These are phyloP conservation scores for Cyrtonyx montezumae DNA, from an alignment of 2,113 vertebrate genomes.

Conservation along the genomic window DNA sequence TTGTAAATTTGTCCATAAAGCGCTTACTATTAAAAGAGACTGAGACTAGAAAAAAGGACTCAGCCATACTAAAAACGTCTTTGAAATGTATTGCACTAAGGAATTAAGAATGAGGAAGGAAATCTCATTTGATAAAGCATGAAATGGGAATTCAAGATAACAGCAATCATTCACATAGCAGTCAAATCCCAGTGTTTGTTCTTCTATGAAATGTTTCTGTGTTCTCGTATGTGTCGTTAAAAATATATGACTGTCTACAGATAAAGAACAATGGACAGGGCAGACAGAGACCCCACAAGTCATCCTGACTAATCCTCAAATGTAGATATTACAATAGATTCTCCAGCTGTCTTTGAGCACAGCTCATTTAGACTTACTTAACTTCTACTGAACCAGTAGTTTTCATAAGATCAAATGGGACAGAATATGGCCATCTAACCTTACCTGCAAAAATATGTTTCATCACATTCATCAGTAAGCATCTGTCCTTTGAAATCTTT, in stretches of 20 bases:
- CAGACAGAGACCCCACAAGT: background rate
- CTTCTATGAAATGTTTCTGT: background rate
- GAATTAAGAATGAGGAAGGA: background rate
- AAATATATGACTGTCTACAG: background rate
- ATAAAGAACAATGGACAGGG: background rate
- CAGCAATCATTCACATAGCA: background rate
- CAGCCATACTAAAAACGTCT: background rate
- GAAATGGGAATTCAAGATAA: background rate
- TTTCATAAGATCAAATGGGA: background rate
- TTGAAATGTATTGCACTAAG: background rate
- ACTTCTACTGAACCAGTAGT: accelerated
- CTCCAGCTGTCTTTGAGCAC: background rate
- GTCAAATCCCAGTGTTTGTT: background rate
- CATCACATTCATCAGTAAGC: background rate
- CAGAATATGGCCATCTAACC: background rate
- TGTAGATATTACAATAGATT: background rate
- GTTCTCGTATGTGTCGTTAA: background rate
- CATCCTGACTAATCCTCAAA: background rate
- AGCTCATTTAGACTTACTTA: background rate
- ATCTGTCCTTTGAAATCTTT: background rate
- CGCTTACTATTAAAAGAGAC: background rate
- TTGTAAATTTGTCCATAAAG: background rate
- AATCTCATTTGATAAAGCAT: background rate
- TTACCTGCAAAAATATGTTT: background rate
- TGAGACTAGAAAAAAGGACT: background rate